Base-by-base conservation (phyloP, 1,140 invertebrate species). In the Arctopsyche grandis region DNA sequence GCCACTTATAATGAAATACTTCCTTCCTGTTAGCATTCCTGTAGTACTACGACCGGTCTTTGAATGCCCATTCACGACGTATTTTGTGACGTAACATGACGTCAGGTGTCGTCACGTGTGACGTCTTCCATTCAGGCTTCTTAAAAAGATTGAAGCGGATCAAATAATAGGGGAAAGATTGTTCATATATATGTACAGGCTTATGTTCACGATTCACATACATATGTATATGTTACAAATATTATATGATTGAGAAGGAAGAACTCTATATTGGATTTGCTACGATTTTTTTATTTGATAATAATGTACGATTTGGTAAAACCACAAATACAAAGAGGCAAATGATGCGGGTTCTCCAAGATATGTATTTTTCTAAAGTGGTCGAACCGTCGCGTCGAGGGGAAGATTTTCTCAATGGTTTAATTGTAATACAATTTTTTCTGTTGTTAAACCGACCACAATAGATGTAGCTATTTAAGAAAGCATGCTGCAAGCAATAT, bases 311-410 rank as follows among this genome's bases (percentile, higher is more conserved):
- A 38, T 38, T 38, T 38, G 29, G 29, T 38, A 38, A 38, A 38
- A 38, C 29, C 7, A 38, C 29, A 38, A n/a, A 52, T 52, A 52
- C 12, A 14, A 66, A 16, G 21, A 26, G 21, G 10, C 9, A 1
- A 26, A 69, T 19, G 58, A 81, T 81, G 80, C 80, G 80, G 80
- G 80, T 79, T 76, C 80, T 76, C 74, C 16, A 29, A 71, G 46
- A 66, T 60, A 22, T 29, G n/a, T 66, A 38, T 70, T 38, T 46
- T 56, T 52, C 4, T 52, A n/a, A 74, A 74, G 70, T 74, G 70
- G 70, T 74, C 38, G 69, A 19, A 10, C 22, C 70, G 12, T 69
- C 46, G n/a, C 29, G 29, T 38, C 43, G 14, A 69, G 66, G 43
- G 43, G 75, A 80, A 80, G 76, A 80, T 78, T 80, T 75, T 69